Conservation (phyloP, 2,797 vertebrate species). For the Sebastes kiyomatsui region DNA sequence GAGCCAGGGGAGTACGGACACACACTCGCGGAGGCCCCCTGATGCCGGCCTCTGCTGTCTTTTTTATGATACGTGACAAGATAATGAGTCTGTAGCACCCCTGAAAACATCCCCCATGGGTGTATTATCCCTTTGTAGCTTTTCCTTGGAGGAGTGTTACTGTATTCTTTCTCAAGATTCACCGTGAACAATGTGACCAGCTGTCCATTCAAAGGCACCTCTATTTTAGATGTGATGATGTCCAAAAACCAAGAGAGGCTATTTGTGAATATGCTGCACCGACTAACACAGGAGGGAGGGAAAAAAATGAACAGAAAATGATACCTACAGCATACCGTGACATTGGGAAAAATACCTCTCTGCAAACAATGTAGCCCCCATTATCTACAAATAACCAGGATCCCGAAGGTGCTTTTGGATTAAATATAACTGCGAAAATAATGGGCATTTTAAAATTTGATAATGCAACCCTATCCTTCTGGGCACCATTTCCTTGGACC, state of each 20-base stretch:
- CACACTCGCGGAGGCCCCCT: constrained; percentile 26
- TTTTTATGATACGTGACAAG: constrained; percentile 75
- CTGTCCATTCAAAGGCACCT: constrained; percentile 53
- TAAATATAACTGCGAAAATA: constrained; percentile 76
- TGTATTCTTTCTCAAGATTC: constrained; percentile 44
- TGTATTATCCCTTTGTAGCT: constrained; percentile 50
- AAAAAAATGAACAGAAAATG: constrained; percentile 40
- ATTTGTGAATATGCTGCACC: constrained; percentile 39
- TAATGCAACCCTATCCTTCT: constrained; percentile 76
- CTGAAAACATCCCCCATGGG: constrained; percentile 59
- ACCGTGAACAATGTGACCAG: constrained; percentile 29
- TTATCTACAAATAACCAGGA: constrained; percentile 65
- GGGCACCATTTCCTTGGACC: constrained; percentile 73
- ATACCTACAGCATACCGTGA: constrained; percentile 53
- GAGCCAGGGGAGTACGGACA: constrained; percentile 63
- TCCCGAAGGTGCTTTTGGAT: constrained; percentile 67
- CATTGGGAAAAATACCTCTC: constrained; percentile 43
- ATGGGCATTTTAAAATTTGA: constrained; percentile 78
- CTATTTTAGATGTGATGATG: constrained; percentile 47
- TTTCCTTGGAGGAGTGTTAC: constrained; percentile 39
- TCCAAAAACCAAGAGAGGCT: constrained; percentile 43
- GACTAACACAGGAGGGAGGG: constrained; percentile 1
- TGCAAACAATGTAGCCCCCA: constrained; percentile 54
- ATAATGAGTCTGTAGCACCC: constrained; percentile 73
- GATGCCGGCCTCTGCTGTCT: constrained; percentile 53